These are phyloP conservation scores for Rhinoptilus africanus DNA, from an alignment of 2,113 vertebrate genomes.

Conservation along the genomic window DNA sequence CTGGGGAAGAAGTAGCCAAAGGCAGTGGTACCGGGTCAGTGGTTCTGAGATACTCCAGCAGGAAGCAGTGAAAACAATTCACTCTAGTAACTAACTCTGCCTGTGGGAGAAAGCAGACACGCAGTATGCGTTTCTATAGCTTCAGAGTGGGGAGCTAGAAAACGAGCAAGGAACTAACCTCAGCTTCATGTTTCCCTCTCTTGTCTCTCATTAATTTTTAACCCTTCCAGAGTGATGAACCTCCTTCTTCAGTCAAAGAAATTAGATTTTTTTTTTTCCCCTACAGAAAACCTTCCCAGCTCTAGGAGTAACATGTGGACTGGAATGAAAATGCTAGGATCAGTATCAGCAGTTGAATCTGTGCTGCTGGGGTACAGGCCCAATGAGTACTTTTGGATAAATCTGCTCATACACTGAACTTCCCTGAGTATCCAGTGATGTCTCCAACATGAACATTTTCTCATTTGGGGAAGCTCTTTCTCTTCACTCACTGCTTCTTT, in stretches of 20 bases:
- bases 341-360: neutral
- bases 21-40: neutral
- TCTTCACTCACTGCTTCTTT: neutral
- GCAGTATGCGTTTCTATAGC: neutral
- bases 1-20: neutral
- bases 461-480: neutral
- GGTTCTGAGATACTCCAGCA: neutral
- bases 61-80: neutral
- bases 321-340: neutral
- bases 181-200: neutral
- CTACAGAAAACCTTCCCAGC: neutral
- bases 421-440: neutral
- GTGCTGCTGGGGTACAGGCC: neutral
- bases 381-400: neutral
- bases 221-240: neutral
- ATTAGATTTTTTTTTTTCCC: too few relatives aligned
- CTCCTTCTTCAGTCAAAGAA: neutral
- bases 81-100: neutral
- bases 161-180: neutral
- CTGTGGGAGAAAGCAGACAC: neutral
- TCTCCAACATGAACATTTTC: neutral
- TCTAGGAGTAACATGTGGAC: neutral
- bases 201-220: neutral
- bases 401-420: neutral
- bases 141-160: neutral